These are phyloP conservation scores for Amphiprion ocellaris DNA, from an alignment of 2,113 vertebrate species.

Conservation along the genomic window DNA sequence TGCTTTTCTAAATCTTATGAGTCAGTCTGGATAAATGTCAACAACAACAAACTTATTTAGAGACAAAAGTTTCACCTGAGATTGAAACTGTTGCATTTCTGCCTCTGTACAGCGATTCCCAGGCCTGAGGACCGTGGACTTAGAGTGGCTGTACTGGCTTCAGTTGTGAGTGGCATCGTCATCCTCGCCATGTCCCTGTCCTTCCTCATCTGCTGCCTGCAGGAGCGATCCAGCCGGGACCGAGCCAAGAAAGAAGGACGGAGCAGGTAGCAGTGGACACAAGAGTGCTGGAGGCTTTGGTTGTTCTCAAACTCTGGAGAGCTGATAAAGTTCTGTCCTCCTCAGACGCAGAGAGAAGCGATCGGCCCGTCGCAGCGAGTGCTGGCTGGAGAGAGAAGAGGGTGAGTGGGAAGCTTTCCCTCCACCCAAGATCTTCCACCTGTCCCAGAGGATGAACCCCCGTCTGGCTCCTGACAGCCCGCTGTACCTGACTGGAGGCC, in stretches of 20 bases:
- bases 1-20: no score
- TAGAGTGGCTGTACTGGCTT: constrained; percentile 84
- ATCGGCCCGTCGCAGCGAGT: constrained; percentile 71
- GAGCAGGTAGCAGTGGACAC: constrained; percentile 66
- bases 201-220: constrained; percentile 88
- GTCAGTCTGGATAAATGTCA: no score
- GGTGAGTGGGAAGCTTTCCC: constrained; percentile 81
- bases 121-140: constrained; percentile 80
- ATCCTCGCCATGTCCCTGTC: constrained; percentile 87
- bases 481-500: constrained; percentile 77
- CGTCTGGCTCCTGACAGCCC: constrained; percentile 77
- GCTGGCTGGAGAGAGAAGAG: constrained; percentile 83
- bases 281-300: neutral
- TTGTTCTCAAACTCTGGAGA: neutral
- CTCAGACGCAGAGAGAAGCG: constrained; percentile 76
- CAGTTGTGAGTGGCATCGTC: constrained; percentile 86
- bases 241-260: constrained; percentile 65
- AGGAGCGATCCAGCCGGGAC: constrained; percentile 71
- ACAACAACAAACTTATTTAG: no score
- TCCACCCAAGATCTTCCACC: constrained; percentile 83
- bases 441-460: constrained; percentile 81
- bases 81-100: neutral
- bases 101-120: constrained; percentile 75
- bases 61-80: no score
- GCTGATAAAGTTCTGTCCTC: neutral